These are phyloP conservation scores for Sanderia malayensis DNA, from an alignment of 30 jellyfish, hydroid and myxozoan genomes.

Conservation along the genomic window DNA sequence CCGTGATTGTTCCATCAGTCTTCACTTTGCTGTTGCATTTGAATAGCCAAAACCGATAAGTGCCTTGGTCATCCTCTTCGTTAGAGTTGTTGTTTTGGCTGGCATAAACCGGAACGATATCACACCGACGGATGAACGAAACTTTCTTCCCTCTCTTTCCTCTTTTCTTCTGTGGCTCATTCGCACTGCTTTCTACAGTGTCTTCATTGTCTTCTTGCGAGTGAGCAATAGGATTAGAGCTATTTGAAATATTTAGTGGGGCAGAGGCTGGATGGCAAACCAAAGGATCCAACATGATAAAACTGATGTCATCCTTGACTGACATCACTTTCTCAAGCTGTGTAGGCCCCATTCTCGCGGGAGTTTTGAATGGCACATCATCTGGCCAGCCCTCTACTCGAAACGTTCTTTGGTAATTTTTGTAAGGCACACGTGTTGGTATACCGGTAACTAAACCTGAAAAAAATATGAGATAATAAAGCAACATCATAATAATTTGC, in stretches of 20 bases:
- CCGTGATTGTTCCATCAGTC: constrained; percentile 25
- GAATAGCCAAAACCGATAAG: constrained; percentile 25
- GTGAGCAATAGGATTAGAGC: not conserved
- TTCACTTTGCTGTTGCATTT: constrained; percentile 15
- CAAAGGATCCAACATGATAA: constrained; percentile 11
- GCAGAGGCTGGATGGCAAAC: constrained; percentile 23
- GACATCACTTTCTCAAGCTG: constrained; percentile 18
- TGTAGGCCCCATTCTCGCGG: constrained; percentile 37
- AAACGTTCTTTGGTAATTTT: constrained; percentile 5
- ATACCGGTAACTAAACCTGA: too few species aligned
- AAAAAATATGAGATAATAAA: too few species aligned
- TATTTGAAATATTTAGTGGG: not conserved
- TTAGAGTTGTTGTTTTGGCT: too few species aligned
- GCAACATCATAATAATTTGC: too few species aligned
- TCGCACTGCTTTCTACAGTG: not conserved
- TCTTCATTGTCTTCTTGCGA: not conserved
- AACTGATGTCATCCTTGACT: constrained; percentile 12
- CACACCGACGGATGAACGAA: constrained; percentile 1
- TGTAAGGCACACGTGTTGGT: constrained; percentile 27
- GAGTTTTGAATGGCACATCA: constrained; percentile 15
- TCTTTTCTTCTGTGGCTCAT: not conserved
- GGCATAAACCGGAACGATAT: constrained; percentile 39
- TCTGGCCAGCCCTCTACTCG: constrained; percentile 37
- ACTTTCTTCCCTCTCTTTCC: constrained; percentile 12
- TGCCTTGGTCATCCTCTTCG: constrained; percentile 17